Conservation (phyloP, 2,113 vertebrate genomes). For the Mystacornis crossleyi region DNA sequence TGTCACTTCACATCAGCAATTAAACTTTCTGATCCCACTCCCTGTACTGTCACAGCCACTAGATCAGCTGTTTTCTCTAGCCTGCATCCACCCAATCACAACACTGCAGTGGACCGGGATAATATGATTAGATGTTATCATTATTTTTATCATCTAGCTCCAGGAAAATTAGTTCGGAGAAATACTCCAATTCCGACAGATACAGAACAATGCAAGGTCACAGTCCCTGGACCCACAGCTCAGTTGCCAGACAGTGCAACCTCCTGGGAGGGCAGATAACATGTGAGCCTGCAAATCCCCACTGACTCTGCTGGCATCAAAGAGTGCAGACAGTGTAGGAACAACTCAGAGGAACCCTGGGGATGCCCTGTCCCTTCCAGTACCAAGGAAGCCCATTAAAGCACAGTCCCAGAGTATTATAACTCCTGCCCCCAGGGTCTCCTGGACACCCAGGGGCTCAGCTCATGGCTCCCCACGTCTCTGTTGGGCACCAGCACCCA, state of each 20-base stretch:
- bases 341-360: background rate
- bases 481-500: background rate
- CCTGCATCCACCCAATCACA: background rate
- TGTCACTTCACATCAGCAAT: background rate
- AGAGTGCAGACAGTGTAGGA: background rate
- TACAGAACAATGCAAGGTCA: background rate
- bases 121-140: background rate
- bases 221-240: background rate
- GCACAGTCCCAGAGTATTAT: rapidly evolving
- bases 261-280: background rate
- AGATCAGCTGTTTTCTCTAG: background rate
- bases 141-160: background rate
- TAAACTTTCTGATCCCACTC: background rate
- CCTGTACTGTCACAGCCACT: background rate
- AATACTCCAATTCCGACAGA: background rate
- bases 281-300: background rate
- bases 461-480: rapidly evolving
- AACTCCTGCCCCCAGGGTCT: background rate
- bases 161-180: background rate
- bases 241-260: background rate
- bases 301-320: background rate
- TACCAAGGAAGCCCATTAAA: background rate
- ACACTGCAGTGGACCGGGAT: rapidly evolving
- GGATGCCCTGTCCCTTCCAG: background rate
- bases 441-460: background rate